A percentile compares a stretch with the other conserved stretches of the same genome.
phyloP scores from a whole-genome alignment of 2,797 vertebrate genomes.

The Threskiornis aethiopicus region DNA sequence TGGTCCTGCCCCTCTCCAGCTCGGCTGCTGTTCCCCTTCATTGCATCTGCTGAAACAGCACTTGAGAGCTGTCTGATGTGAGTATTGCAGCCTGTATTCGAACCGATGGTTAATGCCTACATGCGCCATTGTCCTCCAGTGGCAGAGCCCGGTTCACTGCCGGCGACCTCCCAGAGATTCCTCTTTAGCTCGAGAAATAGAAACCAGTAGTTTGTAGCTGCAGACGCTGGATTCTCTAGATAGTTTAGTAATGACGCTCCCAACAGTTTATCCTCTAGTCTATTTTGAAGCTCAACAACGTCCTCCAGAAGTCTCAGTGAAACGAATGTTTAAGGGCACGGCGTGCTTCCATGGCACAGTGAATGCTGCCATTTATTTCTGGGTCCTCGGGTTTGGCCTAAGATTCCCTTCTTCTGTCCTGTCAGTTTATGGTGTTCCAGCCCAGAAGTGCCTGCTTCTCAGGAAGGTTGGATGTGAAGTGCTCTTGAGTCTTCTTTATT shows the following conservation, averaged over 20 bases:
- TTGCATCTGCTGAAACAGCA: background rate
- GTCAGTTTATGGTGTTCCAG: background rate
- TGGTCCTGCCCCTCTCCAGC: background rate
- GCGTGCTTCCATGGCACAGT: background rate
- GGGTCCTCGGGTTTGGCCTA: background rate
- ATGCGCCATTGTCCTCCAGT: background rate
- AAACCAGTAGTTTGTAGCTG: background rate
- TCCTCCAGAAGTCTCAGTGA: background rate
- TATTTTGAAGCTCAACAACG: background rate
- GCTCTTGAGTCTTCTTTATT: background rate
- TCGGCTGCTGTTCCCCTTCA: background rate
- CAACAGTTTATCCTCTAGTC: background rate
- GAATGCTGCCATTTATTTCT: background rate
- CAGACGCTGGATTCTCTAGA: background rate
- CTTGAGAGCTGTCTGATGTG: background rate
- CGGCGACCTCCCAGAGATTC: background rate
- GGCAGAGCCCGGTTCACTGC: fast-evolving
- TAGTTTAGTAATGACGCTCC: background rate
- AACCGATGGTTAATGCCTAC: background rate
- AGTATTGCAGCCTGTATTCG: background rate
- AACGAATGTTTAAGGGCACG: background rate
- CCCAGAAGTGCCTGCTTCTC: background rate
- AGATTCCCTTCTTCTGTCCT: background rate
- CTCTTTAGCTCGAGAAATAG: background rate
- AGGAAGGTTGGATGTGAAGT: background rate